These are phyloP conservation scores for Harpagus bidentatus DNA, from an alignment of 2,113 vertebrate genomes.

Conservation along the genomic window DNA sequence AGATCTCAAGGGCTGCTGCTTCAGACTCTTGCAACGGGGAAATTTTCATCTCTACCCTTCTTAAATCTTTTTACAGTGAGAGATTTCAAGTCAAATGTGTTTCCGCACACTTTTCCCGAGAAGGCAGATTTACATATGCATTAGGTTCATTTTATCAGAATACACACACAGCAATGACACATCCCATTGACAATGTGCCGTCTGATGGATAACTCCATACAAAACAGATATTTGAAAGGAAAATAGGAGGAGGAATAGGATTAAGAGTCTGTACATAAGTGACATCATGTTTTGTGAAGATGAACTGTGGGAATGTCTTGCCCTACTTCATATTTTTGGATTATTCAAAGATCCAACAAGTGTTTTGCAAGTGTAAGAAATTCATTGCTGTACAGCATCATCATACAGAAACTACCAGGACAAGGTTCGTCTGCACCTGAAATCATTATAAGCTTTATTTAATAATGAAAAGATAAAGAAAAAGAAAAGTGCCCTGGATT, in stretches of 20 bases:
- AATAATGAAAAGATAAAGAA: background rate
- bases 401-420: background rate
- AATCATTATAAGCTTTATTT: background rate
- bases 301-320: background rate
- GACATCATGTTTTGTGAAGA: conserved; percentile 20
- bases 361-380: background rate
- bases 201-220: conserved; percentile 65
- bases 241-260: conserved; percentile 68
- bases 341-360: conserved; percentile 39
- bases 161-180: conserved; percentile 64
- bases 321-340: conserved; percentile 15
- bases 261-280: conserved; percentile 24
- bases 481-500: background rate
- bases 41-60: conserved; percentile 43
- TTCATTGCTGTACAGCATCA: background rate
- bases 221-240: conserved; percentile 64
- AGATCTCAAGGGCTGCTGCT: background rate
- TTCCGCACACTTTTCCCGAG: conserved; percentile 61
- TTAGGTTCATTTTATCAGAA: conserved; percentile 72
- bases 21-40: background rate
- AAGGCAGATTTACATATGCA: conserved; percentile 74
- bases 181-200: conserved; percentile 65
- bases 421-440: background rate
- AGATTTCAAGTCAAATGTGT: conserved; percentile 64
- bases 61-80: conserved; percentile 46